A percentile compares a stretch with the other conserved stretches of the same genome.
Conservation (phyloP, 2,797 vertebrate genomes). For the Manis crassicaudata region DNA sequence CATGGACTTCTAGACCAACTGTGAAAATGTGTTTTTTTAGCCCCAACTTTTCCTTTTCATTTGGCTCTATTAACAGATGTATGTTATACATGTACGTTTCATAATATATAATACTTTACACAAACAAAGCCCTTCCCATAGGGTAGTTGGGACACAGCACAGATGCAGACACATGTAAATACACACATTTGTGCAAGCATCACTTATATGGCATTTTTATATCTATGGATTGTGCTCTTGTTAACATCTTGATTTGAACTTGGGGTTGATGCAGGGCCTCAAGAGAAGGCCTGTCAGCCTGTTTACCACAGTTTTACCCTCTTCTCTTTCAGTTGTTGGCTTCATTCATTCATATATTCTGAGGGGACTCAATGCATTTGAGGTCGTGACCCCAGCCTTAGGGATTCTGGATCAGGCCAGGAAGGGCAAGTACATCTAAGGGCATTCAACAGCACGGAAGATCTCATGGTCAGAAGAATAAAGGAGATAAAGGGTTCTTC, state of each 20-base stretch:
- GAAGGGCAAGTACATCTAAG: background rate
- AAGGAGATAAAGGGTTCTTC: background rate
- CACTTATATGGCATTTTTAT: background rate
- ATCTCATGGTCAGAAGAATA: background rate
- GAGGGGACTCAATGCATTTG: background rate
- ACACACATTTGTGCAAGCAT: fast-evolving
- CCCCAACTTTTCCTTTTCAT: background rate
- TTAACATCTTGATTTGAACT: background rate
- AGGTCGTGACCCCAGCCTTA: background rate
- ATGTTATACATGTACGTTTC: background rate
- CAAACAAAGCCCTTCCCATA: background rate
- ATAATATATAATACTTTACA: background rate
- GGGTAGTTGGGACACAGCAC: background rate
- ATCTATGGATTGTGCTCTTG: background rate
- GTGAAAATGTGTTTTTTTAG: background rate
- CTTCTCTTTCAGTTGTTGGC: background rate
- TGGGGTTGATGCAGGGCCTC: background rate
- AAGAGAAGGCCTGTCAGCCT: background rate
- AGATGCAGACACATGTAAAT: fast-evolving
- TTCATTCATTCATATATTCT: background rate
- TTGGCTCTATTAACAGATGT: background rate
- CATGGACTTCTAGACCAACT: background rate
- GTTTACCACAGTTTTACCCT: background rate
- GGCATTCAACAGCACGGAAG: background rate
- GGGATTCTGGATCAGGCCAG: background rate